Conservation (phyloP, 1,140 invertebrate genomes). For the Streblospio benedicti region DNA sequence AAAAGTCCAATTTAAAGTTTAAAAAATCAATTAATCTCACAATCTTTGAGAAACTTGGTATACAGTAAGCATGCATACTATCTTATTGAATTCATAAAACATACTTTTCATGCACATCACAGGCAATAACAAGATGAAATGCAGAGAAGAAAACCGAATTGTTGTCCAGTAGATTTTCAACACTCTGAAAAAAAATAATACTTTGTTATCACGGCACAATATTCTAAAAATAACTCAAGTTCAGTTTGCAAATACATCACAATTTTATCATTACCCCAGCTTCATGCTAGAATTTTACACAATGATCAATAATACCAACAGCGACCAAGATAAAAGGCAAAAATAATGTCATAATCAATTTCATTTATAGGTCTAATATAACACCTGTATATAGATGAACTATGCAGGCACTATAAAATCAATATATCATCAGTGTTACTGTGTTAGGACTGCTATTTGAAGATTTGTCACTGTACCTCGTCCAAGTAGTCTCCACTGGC, state of each 20-base stretch:
- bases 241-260: no score
- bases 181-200: conserved; percentile 47
- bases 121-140: conserved; percentile 82
- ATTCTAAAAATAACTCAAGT: no score
- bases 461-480: conserved; percentile 58
- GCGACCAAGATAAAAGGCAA: background rate
- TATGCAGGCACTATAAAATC: no score
- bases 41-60: background rate
- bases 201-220: no score
- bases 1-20: no score
- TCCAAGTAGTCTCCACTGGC: conserved; percentile 86
- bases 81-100: conserved; percentile 15
- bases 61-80: no score
- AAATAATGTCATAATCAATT: background rate
- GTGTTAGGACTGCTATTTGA: no score
- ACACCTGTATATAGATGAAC: no score
- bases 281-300: no score
- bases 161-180: conserved; percentile 72
- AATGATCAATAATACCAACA: no score
- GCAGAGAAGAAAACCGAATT: conserved; percentile 80
- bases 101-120: conserved; percentile 73
- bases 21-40: conserved; percentile 18
- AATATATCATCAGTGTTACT: no score
- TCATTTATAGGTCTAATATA: background rate
- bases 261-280: no score